A percentile compares a stretch with the other conserved stretches of the same genome.
Evolutionary conservation across 2,797 vertebrate genomes (phyloP).

Genomic region (Carcharodon carcharias): DNA sequence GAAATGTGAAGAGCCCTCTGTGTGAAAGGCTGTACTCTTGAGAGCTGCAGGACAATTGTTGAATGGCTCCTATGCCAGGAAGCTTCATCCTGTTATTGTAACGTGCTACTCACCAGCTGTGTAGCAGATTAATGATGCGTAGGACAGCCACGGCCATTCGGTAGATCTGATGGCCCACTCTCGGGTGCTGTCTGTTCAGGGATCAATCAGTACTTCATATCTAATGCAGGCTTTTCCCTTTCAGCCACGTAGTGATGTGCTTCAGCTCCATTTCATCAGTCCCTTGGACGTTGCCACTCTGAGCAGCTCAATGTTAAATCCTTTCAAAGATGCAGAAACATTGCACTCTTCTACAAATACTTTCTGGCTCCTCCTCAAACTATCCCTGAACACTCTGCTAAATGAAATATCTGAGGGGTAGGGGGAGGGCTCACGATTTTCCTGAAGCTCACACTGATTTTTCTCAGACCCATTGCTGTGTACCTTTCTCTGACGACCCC

Average conservation of each 20-base stretch:
- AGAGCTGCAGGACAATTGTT: background rate
- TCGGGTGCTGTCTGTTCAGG: background rate
- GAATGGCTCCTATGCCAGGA: background rate
- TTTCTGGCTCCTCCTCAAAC: background rate
- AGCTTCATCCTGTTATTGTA: background rate
- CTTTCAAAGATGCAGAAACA: background rate
- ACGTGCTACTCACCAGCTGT: background rate
- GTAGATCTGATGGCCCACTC: background rate
- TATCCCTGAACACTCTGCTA: background rate
- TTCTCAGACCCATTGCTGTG: background rate
- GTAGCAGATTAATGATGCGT: background rate
- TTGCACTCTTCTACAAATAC: background rate
- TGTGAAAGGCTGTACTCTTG: background rate
- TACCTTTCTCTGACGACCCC: background rate
- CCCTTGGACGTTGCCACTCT: background rate
- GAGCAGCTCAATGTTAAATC: background rate
- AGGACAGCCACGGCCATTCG: background rate
- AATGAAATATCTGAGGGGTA: too few relatives aligned
- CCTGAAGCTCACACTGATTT: background rate
- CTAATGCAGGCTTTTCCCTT: conserved; percentile 23
- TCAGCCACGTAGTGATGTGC: background rate
- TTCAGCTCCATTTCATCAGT: background rate
- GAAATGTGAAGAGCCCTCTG: background rate
- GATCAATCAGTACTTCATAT: conserved; percentile 27
- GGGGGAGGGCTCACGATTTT: background rate